Base-by-base conservation (phyloP, 2,113 vertebrate species). In the Proterorhinus semilunaris region DNA sequence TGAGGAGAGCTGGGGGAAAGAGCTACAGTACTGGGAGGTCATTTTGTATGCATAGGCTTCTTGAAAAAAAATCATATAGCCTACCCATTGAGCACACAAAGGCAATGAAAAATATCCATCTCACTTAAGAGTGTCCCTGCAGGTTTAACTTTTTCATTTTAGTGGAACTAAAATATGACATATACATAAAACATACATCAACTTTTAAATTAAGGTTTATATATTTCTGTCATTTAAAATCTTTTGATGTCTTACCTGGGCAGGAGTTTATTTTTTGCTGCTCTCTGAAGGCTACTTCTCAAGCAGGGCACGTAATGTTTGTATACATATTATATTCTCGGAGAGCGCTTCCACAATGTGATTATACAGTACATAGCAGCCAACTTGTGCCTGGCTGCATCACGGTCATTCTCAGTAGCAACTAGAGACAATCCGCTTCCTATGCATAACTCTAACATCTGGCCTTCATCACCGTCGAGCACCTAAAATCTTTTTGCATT, bases 361-460 rank as follows among this genome's bases (percentile, higher is more conserved):
- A 85, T 78, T 72, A 67, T 58, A 61, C 47, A 70, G 76, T 64
- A 82, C 68, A 72, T 69, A 69, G 52, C 49, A 52, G 45, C 11
- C 12, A 13, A 13, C 72, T 65, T 69, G 74, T 59, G 79, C 72
- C 75, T 27, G 57, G 65, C 71, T 16, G 55, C 66, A 71, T 83
- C 61, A 71, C 68, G 75, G 75, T 85, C 77, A 81, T 79, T 65
- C 68, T 54, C 62, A 45, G 81, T 69, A 82, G 66, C 74, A 62
- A 78, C 77, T 79, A 71, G 48, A 76, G 79, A 80, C 78, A 80
- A 75, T 64, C 49, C 66, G 86, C 76, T 82, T 88, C 68, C 67
- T 77, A 74, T 71, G 77, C 79, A 81, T 74, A 78, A 83, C 79
- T 85, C 71, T 55, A 80, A 86, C 86, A 88, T 86, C 85, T 88